These are phyloP conservation scores for Pseudococcus viburni DNA, from an alignment of 2,888 invertebrate genomes.

Conservation along the genomic window DNA sequence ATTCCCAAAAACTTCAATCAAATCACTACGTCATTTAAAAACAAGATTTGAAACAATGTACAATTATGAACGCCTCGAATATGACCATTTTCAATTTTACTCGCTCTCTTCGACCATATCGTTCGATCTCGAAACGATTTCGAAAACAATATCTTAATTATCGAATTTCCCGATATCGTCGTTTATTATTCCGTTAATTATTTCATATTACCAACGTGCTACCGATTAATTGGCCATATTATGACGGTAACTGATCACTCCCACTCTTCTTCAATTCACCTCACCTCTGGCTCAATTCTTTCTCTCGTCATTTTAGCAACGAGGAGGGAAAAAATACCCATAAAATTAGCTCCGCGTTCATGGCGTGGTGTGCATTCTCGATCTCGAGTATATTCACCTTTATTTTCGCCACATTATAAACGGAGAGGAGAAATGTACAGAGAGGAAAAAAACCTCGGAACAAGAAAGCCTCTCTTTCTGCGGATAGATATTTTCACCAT, in stretches of 20 bases:
- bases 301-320: neutral
- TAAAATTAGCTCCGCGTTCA: neutral
- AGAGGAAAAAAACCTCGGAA: neutral
- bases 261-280: neutral
- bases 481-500: neutral
- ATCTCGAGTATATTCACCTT: neutral
- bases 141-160: slow-evolving; percentile 6
- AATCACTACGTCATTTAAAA: no score
- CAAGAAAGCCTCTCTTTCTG: neutral
- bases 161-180: neutral
- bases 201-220: slow-evolving; percentile 7
- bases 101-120: neutral
- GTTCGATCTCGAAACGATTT: slow-evolving; percentile 3
- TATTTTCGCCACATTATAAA: neutral
- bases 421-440: slow-evolving; percentile 1
- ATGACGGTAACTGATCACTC: neutral
- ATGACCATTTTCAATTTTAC: neutral
- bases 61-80: no score
- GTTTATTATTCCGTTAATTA: slow-evolving; percentile 8
- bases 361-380: neutral
- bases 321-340: neutral
- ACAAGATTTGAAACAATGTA: no score
- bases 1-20: no score
- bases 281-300: neutral
- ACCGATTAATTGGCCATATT: neutral